phyloP scores from a whole-genome alignment of 2,113 vertebrate species.

The Arizona elegans region DNA sequence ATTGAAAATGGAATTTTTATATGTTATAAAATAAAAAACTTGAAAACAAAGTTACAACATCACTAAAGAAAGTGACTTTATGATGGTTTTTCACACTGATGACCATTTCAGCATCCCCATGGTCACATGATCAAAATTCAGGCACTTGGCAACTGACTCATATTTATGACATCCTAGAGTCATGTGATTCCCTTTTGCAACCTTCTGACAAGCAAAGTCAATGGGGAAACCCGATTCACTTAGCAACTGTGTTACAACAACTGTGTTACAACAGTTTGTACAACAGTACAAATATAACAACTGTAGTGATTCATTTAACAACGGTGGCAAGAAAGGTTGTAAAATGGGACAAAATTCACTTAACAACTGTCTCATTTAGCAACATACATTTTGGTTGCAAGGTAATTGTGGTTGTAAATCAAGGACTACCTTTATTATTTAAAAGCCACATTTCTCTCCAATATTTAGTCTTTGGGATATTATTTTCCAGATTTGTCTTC shows the following conservation, averaged over 20 bases:
- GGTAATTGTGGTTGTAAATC: neutral
- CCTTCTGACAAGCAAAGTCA: neutral
- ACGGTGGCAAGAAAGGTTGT: neutral
- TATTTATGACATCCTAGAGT: neutral
- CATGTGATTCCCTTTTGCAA: neutral
- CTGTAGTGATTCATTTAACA: neutral
- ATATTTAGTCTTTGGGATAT: conserved; percentile 11
- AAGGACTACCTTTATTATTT: neutral
- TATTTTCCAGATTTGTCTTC: conserved; percentile 16
- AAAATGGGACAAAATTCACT: neutral
- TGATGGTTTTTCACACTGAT: neutral
- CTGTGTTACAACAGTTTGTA: neutral
- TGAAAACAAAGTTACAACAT: neutral
- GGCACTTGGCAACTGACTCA: neutral
- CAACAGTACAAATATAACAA: neutral
- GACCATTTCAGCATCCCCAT: neutral
- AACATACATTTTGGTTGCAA: neutral
- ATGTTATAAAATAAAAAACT: no score
- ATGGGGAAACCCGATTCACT: neutral
- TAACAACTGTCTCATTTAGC: neutral
- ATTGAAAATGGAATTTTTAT: no score
- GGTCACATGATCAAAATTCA: neutral
- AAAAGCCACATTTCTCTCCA: conserved; percentile 30
- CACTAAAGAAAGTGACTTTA: neutral
- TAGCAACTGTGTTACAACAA: neutral